Percentiles rank a stretch among this genome's conserved stretches.
Conservation (phyloP, 2,113 vertebrate genomes). For the Marcusenius ussheri region DNA sequence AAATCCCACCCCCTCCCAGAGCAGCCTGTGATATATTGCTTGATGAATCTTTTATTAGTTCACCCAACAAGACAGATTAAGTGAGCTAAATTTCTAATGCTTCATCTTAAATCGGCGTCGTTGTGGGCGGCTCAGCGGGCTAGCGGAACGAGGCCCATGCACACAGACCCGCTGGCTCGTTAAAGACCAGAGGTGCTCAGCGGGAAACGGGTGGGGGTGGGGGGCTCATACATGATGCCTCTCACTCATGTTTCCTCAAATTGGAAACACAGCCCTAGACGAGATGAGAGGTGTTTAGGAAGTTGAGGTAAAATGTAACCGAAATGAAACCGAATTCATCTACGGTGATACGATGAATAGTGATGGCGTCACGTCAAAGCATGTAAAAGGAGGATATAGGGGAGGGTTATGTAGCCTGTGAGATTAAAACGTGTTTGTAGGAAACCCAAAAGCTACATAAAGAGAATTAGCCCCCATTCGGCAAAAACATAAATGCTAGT, state of each 20-base stretch:
- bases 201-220: slow-evolving; percentile 2
- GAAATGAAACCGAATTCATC: slow-evolving; percentile 45
- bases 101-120: slow-evolving; percentile 42
- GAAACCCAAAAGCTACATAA: neutral
- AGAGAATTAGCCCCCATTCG: neutral
- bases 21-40: slow-evolving; percentile 35
- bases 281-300: slow-evolving; percentile 6
- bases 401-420: neutral
- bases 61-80: slow-evolving; percentile 43
- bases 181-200: slow-evolving; percentile 22
- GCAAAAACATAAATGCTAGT: neutral
- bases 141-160: slow-evolving; percentile 20
- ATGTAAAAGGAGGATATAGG: neutral
- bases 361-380: neutral
- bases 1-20: neutral
- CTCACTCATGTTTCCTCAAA: slow-evolving; percentile 39
- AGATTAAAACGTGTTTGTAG: neutral
- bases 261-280: slow-evolving; percentile 39
- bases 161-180: slow-evolving; percentile 28
- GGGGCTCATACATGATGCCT: slow-evolving; percentile 7
- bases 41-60: slow-evolving; percentile 45
- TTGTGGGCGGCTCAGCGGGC: slow-evolving; percentile 31
- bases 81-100: slow-evolving; percentile 47
- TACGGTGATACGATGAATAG: neutral
- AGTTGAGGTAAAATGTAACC: neutral